Base-by-base conservation (phyloP, 92 coral and sea anemone species). In the Zoanthus sociatus region DNA sequence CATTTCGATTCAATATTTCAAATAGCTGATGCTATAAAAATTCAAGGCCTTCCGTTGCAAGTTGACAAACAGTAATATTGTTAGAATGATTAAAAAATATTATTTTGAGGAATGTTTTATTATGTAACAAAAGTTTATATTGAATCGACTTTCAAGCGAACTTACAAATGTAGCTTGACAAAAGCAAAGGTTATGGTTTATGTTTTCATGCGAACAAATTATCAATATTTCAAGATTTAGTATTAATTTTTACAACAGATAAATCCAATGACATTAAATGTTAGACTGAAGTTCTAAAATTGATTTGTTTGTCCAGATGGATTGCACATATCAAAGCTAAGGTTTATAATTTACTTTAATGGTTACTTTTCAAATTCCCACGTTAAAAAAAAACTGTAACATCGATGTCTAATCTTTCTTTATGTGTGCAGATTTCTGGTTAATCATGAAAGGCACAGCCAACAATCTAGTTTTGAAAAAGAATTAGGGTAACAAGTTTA, bases 1-100 rank as follows among this genome's bases (percentile, higher is more conserved):
- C 64, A 77, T 69, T 64, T 45, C 11, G 73, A 32, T 79, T 50
- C 55, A 2, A 50, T 50, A 50, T 50, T 50, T 50, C 10, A 50
- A 7, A 50, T 50, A 50, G 4, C 12, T 50, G 55, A 50, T 50
- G 11, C 63, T 81, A 44, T 47, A 81, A 30, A 26, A 20, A 81
- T 66, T 51, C 18, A 53, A 64, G 51, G 85, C 73, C 75, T 81
- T 81, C 56, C 53, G 53, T 47, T 81, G 18, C 66, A 64, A 64
- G 26, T 46, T 69, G 74, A 30, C 6, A 69, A 69, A 33, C 9
- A 5, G 10, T 1, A 69, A 31, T 7, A 30, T 20, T 69, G 42
- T 69, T 9, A 26, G 45, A 69, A 33, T 16, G 20, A 5, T 20
- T 63, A 63, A 63, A 18, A 14, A 58, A 58, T 37, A 37, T 37